Conservation (phyloP, 1,140 invertebrate species). For the Tetramorium simillimum region DNA sequence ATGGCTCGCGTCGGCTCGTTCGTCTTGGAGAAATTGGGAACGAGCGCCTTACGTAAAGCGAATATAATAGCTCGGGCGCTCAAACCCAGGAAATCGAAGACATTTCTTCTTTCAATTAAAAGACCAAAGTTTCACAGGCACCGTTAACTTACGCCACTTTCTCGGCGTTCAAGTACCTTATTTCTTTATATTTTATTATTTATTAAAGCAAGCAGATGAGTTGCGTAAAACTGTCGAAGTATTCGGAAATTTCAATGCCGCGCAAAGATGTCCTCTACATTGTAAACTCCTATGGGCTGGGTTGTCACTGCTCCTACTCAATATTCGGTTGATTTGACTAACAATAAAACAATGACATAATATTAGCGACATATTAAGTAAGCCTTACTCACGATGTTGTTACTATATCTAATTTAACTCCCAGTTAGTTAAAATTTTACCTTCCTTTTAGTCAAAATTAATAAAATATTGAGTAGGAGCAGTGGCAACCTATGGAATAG, state of each 20-base stretch:
- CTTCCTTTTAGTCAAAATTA: no score
- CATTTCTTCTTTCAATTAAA: background rate
- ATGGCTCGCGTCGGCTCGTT: background rate
- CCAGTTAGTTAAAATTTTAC: no score
- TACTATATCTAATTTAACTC: no score
- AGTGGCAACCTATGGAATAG: no score
- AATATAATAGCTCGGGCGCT: background rate
- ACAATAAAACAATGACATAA: no score
- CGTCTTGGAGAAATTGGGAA: constrained; percentile 46
- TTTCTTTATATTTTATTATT: background rate
- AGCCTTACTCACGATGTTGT: no score
- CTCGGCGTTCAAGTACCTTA: background rate
- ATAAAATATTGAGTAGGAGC: no score
- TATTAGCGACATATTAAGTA: no score
- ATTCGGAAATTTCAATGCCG: constrained; percentile 3
- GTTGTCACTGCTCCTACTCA: no score
- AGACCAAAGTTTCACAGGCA: background rate
- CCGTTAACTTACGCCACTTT: background rate
- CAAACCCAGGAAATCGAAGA: background rate
- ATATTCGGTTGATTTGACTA: no score
- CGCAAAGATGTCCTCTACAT: background rate
- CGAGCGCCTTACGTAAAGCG: constrained; percentile 31
- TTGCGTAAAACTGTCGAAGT: background rate
- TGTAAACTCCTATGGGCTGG: no score
- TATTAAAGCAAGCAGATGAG: background rate